Conservation (phyloP, 2,113 vertebrate genomes). For the Macrotis lagotis region DNA sequence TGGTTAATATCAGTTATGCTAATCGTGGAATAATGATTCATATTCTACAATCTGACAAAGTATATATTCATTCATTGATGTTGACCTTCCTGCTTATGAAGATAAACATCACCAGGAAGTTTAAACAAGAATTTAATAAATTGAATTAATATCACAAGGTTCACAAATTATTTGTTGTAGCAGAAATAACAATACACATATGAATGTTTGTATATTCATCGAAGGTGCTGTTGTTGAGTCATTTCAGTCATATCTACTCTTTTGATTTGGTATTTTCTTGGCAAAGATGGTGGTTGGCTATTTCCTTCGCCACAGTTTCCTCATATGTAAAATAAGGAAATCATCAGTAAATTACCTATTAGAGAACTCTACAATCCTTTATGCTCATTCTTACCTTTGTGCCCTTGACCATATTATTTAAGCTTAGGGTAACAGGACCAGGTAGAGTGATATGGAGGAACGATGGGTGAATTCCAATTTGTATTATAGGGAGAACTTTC, state of each 20-base stretch:
- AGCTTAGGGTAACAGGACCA: not conserved
- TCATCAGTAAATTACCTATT: not conserved
- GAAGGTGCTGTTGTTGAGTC: not conserved
- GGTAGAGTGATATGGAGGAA: not conserved
- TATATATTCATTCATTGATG: not conserved
- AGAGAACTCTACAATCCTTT: not conserved
- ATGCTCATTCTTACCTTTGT: not conserved
- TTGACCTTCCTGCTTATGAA: not conserved
- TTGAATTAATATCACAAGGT: not conserved
- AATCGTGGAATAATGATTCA: not conserved
- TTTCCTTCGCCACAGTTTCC: not conserved
- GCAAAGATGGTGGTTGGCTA: not conserved
- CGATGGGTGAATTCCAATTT: not conserved
- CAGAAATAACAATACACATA: not conserved
- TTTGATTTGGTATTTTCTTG: not conserved
- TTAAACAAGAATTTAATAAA: not conserved
- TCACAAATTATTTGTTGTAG: conserved; percentile 9
- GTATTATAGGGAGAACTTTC: not conserved
- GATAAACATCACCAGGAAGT: not conserved
- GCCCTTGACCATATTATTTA: not conserved
- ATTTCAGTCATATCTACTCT: not conserved
- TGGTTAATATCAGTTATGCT: not conserved
- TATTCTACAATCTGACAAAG: not conserved
- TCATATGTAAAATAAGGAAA: too few species aligned
- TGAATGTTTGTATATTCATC: not conserved